These are phyloP conservation scores for Emydura subglobosa DNA, from an alignment of 2,113 vertebrate genomes.

Conservation along the genomic window DNA sequence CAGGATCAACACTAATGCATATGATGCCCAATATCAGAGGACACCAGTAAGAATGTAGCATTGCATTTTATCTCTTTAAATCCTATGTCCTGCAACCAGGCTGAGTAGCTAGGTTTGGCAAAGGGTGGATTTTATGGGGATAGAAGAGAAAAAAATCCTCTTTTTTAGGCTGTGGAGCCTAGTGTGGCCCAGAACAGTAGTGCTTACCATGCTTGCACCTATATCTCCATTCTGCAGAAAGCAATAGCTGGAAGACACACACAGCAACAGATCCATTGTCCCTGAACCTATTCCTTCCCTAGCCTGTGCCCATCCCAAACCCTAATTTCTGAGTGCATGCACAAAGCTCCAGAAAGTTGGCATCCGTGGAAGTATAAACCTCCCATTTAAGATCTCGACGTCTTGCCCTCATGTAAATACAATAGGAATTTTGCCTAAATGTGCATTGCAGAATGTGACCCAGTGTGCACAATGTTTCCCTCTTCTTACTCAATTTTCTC, in stretches of 20 bases:
- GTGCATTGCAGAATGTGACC: background rate
- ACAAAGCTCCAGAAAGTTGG: background rate
- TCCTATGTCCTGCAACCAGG: background rate
- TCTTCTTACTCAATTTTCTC: background rate
- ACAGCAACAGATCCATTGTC: rapidly evolving
- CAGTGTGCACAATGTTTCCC: rapidly evolving
- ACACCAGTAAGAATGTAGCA: background rate
- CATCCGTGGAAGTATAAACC: background rate
- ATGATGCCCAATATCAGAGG: rapidly evolving
- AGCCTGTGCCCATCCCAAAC: background rate
- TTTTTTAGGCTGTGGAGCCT: background rate
- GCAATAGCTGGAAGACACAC: rapidly evolving
- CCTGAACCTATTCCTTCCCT: no score
- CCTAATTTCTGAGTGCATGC: background rate
- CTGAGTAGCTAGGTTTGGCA: background rate
- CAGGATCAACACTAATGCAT: background rate
- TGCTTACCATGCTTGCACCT: rapidly evolving
- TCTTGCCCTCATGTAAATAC: background rate
- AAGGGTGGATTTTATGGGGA: background rate
- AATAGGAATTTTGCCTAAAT: background rate
- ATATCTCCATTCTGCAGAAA: rapidly evolving
- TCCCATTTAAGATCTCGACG: background rate
- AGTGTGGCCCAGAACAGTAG: background rate
- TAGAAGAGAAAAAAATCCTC: background rate
- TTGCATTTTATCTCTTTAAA: background rate